A percentile compares a stretch with the other conserved stretches of the same genome.
Evolutionary conservation across 1,140 invertebrate genomes (phyloP).

Genomic region (Goniozus legneri): DNA sequence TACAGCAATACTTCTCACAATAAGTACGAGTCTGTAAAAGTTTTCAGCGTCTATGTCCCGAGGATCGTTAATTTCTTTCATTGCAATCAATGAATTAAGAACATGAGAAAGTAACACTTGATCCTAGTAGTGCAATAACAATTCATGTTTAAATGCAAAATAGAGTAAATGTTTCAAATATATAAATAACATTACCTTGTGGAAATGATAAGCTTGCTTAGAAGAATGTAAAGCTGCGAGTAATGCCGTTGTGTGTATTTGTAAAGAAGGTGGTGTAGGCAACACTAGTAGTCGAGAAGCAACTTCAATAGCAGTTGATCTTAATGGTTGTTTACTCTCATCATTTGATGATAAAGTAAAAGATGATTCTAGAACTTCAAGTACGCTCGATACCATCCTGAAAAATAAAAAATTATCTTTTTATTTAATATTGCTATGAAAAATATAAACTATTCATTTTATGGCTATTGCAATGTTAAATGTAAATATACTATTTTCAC

Average conservation of each 20-base stretch:
- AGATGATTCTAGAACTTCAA: slow-evolving; percentile 74
- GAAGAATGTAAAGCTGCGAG: slow-evolving; percentile 76
- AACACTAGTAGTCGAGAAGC: slow-evolving; percentile 78
- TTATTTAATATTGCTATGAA: no score
- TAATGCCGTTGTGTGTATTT: slow-evolving; percentile 74
- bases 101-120: slow-evolving; percentile 79
- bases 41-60: slow-evolving; percentile 84
- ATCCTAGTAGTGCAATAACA: slow-evolving; percentile 54
- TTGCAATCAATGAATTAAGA: slow-evolving; percentile 63
- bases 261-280: slow-evolving; percentile 75
- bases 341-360: slow-evolving; percentile 54
- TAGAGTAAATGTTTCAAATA: background rate
- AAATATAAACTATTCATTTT: no score
- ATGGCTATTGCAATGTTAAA: background rate
- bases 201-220: slow-evolving; percentile 74
- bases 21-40: slow-evolving; percentile 82
- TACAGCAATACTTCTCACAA: slow-evolving; percentile 82
- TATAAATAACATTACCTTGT: slow-evolving; percentile 62
- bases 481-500: background rate
- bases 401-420: no score
- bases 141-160: background rate
- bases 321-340: slow-evolving; percentile 43
- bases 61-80: slow-evolving; percentile 58
- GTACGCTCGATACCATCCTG: slow-evolving; percentile 67
- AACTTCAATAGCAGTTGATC: slow-evolving; percentile 65